A percentile compares a stretch with the other conserved stretches of the same genome.
phyloP scores from a whole-genome alignment of 2,113 vertebrate genomes.

The Tupaia chinensis region DNA sequence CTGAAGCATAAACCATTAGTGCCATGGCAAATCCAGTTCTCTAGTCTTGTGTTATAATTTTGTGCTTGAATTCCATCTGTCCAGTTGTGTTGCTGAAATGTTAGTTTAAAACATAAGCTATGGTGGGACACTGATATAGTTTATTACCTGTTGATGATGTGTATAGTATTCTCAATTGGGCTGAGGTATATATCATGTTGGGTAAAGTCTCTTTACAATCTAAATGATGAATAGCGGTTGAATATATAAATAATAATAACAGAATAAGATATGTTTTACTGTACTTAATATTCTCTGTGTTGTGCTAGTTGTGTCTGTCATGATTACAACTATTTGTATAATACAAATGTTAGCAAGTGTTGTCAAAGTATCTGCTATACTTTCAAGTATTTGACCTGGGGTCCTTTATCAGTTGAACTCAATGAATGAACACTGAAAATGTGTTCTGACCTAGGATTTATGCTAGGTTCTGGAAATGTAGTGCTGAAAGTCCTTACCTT shows the following conservation, averaged over 20 bases:
- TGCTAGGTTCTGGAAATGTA: neutral
- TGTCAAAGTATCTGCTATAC: neutral
- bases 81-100: neutral
- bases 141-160: too few species aligned
- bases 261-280: neutral
- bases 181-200: too few species aligned
- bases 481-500: neutral
- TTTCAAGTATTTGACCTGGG: neutral
- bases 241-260: too few species aligned
- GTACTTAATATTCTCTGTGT: neutral
- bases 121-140: too few species aligned
- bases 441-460: neutral
- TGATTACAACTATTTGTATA: neutral
- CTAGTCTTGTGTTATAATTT: neutral
- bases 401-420: neutral
- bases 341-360: conserved; percentile 3
- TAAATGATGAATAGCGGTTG: too few species aligned
- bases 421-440: neutral
- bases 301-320: neutral
- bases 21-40: neutral
- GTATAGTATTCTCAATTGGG: too few species aligned
- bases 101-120: neutral
- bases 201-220: too few species aligned
- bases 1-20: neutral
- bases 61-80: neutral